phyloP scores from a whole-genome alignment of 1,140 invertebrate genomes.

The Cydia amplana region DNA sequence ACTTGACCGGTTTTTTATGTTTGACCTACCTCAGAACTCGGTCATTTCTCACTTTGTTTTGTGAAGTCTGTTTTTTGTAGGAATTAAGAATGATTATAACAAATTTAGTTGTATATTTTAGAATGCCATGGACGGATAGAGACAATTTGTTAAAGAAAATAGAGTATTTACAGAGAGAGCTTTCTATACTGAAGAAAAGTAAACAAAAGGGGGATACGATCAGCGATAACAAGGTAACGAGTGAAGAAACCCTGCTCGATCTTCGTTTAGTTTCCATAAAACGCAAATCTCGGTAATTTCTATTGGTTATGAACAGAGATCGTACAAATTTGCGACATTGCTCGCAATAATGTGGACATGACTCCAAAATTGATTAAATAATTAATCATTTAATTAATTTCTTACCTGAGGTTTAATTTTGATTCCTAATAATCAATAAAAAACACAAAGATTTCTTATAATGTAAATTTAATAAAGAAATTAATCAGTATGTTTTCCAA shows the following conservation, averaged over 20 bases:
- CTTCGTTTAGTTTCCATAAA: not conserved
- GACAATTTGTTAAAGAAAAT: slow-evolving; percentile 60
- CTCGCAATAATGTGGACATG: too few species aligned
- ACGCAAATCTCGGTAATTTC: not conserved
- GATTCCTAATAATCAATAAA: too few species aligned
- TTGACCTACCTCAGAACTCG: too few species aligned
- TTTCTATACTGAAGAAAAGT: slow-evolving; percentile 46
- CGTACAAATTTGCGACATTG: too few species aligned
- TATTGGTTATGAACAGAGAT: not conserved
- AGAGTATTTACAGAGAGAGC: slow-evolving; percentile 63
- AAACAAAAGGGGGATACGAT: not conserved
- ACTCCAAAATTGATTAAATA: too few species aligned
- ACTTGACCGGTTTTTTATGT: too few species aligned
- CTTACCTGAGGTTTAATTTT: too few species aligned
- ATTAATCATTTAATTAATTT: too few species aligned
- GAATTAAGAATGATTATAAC: too few species aligned
- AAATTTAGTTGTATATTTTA: slow-evolving; percentile 34
- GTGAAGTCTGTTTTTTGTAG: not conserved
- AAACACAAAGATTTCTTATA: too few species aligned
- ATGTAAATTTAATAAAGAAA: too few species aligned
- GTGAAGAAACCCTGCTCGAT: not conserved
- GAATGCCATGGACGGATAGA: slow-evolving; percentile 65
- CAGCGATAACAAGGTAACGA: not conserved
- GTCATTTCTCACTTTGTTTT: not conserved
- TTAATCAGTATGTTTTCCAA: too few species aligned